A percentile compares a stretch with the other conserved stretches of the same genome.
Conservation (phyloP, 1,140 invertebrate genomes). For the Spodoptera frugiperda region DNA sequence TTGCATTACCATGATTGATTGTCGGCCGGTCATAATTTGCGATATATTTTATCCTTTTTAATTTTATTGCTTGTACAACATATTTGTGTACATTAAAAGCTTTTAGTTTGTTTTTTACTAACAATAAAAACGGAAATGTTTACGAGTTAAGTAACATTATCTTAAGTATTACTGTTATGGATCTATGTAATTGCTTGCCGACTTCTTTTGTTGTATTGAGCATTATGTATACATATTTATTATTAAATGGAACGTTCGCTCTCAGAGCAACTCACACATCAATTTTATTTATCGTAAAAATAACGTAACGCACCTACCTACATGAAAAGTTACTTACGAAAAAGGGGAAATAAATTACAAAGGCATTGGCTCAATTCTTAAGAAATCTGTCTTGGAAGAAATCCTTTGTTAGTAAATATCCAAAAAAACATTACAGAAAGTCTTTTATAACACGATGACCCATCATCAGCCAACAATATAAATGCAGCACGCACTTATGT, state of each 20-base stretch:
- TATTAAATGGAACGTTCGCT: too few relatives aligned
- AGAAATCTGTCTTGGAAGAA: too few relatives aligned
- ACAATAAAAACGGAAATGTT: background rate
- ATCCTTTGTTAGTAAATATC: too few relatives aligned
- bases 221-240: too few relatives aligned
- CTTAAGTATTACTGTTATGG: background rate
- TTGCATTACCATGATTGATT: conserved; percentile 23
- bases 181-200: too few relatives aligned
- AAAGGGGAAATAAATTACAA: too few relatives aligned
- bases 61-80: conserved; percentile 5
- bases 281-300: too few relatives aligned
- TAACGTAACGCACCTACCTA: too few relatives aligned
- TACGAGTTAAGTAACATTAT: background rate
- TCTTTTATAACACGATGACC: background rate
- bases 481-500: background rate
- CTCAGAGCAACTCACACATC: too few relatives aligned
- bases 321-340: too few relatives aligned
- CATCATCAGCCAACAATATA: background rate
- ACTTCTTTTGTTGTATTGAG: too few relatives aligned
- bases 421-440: background rate
- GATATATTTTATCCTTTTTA: background rate
- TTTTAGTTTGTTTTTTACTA: background rate
- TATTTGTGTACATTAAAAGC: conserved; percentile 2
- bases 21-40: background rate
- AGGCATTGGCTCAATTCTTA: too few relatives aligned